These are phyloP conservation scores for Macrophya annulata DNA, from an alignment of 2,888 invertebrate genomes.

Conservation along the genomic window DNA sequence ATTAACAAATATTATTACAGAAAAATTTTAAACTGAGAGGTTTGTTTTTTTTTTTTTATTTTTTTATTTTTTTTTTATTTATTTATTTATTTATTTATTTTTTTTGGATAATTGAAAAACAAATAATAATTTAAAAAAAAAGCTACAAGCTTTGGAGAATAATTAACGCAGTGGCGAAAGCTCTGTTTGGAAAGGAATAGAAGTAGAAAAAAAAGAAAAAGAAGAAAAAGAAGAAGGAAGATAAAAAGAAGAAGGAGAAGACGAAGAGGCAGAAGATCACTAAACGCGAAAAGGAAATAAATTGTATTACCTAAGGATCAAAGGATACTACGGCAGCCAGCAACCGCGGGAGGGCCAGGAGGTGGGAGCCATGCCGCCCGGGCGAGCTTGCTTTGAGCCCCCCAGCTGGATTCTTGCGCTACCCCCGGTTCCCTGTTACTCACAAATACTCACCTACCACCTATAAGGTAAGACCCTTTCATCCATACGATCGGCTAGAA, in stretches of 20 bases:
- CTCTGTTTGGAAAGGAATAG: not conserved
- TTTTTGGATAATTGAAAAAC: not conserved
- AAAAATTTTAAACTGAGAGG: too few relatives aligned
- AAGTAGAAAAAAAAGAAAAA: not conserved
- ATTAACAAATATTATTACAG: not conserved
- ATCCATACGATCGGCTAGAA: not conserved
- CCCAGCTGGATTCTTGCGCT: slow-evolving; percentile 60
- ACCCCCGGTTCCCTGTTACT: slow-evolving; percentile 63
- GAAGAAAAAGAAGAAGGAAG: slow-evolving; percentile 52
- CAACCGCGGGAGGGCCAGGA: slow-evolving; percentile 63
- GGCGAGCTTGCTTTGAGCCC: slow-evolving; percentile 74
- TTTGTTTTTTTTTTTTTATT: too few relatives aligned
- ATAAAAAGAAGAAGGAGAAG: slow-evolving; percentile 22
- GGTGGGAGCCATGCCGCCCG: slow-evolving; percentile 78
- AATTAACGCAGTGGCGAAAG: not conserved
- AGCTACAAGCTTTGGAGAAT: not conserved
- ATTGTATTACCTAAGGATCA: slow-evolving; percentile 54
- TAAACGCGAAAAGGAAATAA: slow-evolving; percentile 50
- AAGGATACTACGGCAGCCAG: slow-evolving; percentile 58
- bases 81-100: too few relatives aligned
- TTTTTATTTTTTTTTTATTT: too few relatives aligned
- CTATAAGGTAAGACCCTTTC: slow-evolving; percentile 61
- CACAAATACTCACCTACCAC: slow-evolving; percentile 62
- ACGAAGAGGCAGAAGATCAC: slow-evolving; percentile 40
- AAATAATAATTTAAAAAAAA: not conserved